Conservation (phyloP, 2,888 invertebrate genomes). For the Sericinus montela region DNA sequence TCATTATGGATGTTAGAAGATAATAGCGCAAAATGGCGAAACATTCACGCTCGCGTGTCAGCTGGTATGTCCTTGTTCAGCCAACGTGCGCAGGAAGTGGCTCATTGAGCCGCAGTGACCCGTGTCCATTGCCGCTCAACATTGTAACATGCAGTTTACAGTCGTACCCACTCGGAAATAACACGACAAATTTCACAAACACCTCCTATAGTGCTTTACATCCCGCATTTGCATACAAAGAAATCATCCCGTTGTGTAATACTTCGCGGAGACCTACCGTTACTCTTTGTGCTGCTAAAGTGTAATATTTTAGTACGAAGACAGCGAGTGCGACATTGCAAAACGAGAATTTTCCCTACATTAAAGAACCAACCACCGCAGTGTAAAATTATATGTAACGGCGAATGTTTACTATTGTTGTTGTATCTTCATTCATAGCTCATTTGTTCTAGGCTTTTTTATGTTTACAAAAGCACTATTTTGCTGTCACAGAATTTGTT, state of each 20-base stretch:
- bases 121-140: conserved; percentile 41
- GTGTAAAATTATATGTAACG: conserved; percentile 18
- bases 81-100: conserved; percentile 59
- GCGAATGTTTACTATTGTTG: conserved; percentile 19
- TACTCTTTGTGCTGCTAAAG: conserved; percentile 16
- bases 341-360: conserved; percentile 14
- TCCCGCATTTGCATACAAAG: conserved; percentile 11
- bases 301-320: conserved; percentile 21
- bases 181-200: conserved; percentile 13
- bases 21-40: conserved; percentile 20
- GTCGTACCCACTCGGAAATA: conserved; percentile 13
- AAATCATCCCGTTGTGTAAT: conserved; percentile 2
- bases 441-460: conserved; percentile 17
- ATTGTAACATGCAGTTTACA: conserved; percentile 12
- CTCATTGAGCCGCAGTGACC: conserved; percentile 68
- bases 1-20: conserved; percentile 18
- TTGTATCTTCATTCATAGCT: conserved; percentile 19
- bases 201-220: not conserved
- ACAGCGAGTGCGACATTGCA: conserved; percentile 18
- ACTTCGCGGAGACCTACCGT: conserved; percentile 2
- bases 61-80: conserved; percentile 59
- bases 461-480: conserved; percentile 7
- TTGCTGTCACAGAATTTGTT: conserved; percentile 12
- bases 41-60: conserved; percentile 41
- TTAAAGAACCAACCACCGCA: conserved; percentile 17